Conservation (phyloP, 2,797 vertebrate species). For the Parauchenoglanis punctatus region DNA sequence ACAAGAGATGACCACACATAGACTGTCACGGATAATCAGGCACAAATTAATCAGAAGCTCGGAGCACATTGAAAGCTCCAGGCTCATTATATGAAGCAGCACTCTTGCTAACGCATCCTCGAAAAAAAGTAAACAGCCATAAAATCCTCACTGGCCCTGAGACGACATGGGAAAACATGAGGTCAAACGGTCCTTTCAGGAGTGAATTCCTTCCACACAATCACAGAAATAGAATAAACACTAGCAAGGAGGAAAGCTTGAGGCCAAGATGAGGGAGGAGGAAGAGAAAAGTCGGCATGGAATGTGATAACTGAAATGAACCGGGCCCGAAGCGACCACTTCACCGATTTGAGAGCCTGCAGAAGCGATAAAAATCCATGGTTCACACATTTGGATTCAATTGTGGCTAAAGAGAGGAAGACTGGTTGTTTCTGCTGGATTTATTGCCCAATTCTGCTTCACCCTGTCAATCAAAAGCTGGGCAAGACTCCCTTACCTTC, state of each 20-base stretch:
- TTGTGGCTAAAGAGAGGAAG: constrained; percentile 40
- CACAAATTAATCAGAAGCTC: constrained; percentile 31
- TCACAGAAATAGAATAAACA: constrained; percentile 39
- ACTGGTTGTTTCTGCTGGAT: constrained; percentile 42
- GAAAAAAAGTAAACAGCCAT: constrained; percentile 52
- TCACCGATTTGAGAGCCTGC: constrained; percentile 57
- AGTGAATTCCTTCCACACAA: constrained; percentile 47
- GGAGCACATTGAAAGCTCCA: constrained; percentile 28
- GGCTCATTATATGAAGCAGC: constrained; percentile 4
- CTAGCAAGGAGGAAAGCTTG: constrained; percentile 9
- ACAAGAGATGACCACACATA: constrained; percentile 43
- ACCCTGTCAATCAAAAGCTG: constrained; percentile 54
- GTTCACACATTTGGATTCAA: constrained; percentile 62
- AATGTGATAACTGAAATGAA: constrained; percentile 55
- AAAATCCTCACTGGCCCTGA: constrained; percentile 53
- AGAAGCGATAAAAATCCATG: constrained; percentile 65
- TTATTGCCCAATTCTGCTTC: constrained; percentile 48
- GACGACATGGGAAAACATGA: constrained; percentile 43
- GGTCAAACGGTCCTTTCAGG: constrained; percentile 44
- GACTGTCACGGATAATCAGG: constrained; percentile 41
- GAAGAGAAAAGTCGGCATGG: constrained; percentile 29
- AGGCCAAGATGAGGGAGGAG: constrained; percentile 27
- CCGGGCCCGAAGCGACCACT: constrained; percentile 49
- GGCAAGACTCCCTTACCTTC: constrained; percentile 48
- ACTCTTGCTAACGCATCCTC: constrained; percentile 16